Conservation (phyloP, 1,140 invertebrate genomes). For the Hypothenemus hampei region DNA sequence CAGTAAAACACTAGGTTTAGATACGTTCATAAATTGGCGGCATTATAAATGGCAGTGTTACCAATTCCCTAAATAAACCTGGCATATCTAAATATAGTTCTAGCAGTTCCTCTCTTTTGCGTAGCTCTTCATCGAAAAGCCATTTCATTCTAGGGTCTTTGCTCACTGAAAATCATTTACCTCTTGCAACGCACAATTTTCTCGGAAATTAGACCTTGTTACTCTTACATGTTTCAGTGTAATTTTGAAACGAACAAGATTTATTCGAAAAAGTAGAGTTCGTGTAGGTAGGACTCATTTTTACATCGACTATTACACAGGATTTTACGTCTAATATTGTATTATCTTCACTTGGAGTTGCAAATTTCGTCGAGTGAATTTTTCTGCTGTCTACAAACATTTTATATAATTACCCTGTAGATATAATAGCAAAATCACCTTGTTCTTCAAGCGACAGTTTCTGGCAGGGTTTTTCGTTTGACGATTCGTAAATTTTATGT, state of each 20-base stretch:
- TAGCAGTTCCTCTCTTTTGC: conserved; percentile 18
- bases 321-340: background rate
- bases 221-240: background rate
- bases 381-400: background rate
- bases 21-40: background rate
- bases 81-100: conserved; percentile 26
- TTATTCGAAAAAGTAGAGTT: no score
- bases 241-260: no score
- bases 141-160: conserved; percentile 11
- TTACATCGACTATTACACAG: background rate
- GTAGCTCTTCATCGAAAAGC: conserved; percentile 15
- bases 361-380: background rate
- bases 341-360: background rate
- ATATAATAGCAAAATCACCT: no score
- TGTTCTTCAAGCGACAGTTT: no score
- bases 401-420: background rate
- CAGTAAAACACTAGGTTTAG: conserved; percentile 15
- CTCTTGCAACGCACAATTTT: background rate
- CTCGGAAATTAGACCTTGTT: background rate
- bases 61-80: conserved; percentile 28
- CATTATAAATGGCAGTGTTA: conserved; percentile 3
- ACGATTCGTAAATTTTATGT: background rate
- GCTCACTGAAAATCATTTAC: background rate
- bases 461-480: no score
- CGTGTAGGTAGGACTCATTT: no score